Evolutionary conservation across 2,888 invertebrate genomes (phyloP).

Genomic region (Machimus atricapillus): DNA sequence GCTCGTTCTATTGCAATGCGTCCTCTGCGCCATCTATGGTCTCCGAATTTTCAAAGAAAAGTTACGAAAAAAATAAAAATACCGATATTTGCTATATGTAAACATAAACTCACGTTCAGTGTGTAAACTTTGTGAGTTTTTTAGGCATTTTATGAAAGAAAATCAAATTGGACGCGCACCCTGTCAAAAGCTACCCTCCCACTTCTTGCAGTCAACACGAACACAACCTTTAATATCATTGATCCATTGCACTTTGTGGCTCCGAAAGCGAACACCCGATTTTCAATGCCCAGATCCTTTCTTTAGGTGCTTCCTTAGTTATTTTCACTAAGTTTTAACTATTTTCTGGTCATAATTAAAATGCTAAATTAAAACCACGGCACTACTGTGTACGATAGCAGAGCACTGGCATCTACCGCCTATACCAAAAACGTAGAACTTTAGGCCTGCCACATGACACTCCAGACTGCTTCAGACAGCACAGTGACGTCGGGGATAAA

Average conservation of each 20-base stretch:
- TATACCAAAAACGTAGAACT: conserved; percentile 18
- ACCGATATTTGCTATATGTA: conserved; percentile 8
- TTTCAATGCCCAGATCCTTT: neutral
- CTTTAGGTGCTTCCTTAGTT: neutral
- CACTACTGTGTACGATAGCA: conserved; percentile 23
- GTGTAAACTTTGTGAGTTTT: neutral
- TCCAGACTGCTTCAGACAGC: neutral
- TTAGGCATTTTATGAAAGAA: neutral
- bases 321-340: conserved; percentile 1
- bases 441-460: neutral
- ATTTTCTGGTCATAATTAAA: neutral
- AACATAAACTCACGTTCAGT: conserved; percentile 24
- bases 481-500: neutral
- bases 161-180: neutral
- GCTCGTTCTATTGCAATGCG: conserved; percentile 36
- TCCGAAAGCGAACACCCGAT: neutral
- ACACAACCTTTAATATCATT: conserved; percentile 43
- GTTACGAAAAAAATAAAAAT: conserved; percentile 32
- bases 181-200: conserved; percentile 3
- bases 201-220: conserved; percentile 13
- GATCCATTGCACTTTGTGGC: conserved; percentile 43
- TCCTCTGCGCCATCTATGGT: conserved; percentile 46
- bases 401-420: conserved; percentile 44
- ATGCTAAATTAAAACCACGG: conserved; percentile 19
- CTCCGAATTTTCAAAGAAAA: conserved; percentile 35